A percentile compares a stretch with the other conserved stretches of the same genome.
Evolutionary conservation across 1,140 invertebrate genomes (phyloP).

Genomic region (Elysia chlorotica): DNA sequence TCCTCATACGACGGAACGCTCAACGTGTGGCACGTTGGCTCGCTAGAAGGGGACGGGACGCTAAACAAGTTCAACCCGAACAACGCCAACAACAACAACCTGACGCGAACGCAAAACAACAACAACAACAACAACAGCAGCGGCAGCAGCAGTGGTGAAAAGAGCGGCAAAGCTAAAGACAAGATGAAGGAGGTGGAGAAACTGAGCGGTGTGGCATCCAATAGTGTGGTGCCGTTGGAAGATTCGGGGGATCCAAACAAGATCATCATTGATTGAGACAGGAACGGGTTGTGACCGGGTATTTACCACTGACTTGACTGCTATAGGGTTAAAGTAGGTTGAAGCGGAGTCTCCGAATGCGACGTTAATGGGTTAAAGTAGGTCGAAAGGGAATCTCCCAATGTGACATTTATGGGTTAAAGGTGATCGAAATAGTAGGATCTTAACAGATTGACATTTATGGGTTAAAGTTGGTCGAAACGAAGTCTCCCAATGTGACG

Average conservation of each 20-base stretch:
- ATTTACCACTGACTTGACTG: too few relatives aligned
- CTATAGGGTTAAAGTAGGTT: too few relatives aligned
- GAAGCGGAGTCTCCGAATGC: too few relatives aligned
- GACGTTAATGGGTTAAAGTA: too few relatives aligned
- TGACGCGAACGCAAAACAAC: not conserved
- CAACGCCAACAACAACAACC: not conserved
- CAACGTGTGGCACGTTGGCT: conserved; percentile 58
- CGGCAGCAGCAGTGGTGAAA: conserved; percentile 25
- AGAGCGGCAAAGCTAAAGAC: conserved; percentile 37
- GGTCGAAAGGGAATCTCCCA: too few relatives aligned
- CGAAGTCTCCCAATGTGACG: too few relatives aligned
- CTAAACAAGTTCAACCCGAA: not conserved
- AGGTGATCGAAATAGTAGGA: too few relatives aligned
- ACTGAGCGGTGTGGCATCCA: conserved; percentile 24
- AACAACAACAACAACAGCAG: conserved; percentile 12
- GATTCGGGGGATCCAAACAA: not conserved
- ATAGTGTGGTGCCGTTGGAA: not conserved
- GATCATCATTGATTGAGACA: conserved; percentile 17
- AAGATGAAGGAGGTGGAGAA: conserved; percentile 41
- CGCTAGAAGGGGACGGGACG: conserved; percentile 26
- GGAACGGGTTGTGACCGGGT: too few relatives aligned
- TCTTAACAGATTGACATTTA: too few relatives aligned
- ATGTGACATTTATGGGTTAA: too few relatives aligned
- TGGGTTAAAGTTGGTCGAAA: too few relatives aligned
- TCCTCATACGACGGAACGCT: conserved; percentile 61